Conservation (phyloP, 2,888 invertebrate genomes). For the Platypus cylindrus region DNA sequence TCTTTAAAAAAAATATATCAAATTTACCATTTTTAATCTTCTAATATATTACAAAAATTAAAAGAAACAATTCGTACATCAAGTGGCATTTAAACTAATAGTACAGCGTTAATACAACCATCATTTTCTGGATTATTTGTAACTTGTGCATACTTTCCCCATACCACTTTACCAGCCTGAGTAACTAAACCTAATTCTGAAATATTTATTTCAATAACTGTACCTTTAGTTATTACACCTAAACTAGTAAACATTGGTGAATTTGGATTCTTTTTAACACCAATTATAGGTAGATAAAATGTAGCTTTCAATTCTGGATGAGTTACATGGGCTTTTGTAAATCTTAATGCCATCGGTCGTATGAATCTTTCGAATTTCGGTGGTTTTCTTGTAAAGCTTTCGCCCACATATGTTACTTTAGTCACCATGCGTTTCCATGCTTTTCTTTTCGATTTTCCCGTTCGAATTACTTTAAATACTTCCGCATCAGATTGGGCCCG, state of each 20-base stretch:
- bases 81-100: conserved; percentile 91
- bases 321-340: conserved; percentile 97
- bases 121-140: conserved; percentile 99
- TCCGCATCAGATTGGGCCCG: conserved; percentile 93
- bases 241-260: conserved; percentile 93
- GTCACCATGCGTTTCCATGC: conserved; percentile 99
- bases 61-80: no score
- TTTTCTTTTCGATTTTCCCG: conserved; percentile 87
- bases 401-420: conserved; percentile 95
- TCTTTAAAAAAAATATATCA: no score
- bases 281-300: conserved; percentile 92
- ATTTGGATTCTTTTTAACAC: conserved; percentile 98
- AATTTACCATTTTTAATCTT: no score
- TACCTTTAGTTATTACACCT: conserved; percentile 98
- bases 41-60: no score
- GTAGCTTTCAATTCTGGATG: conserved; percentile 99
- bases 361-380: conserved; percentile 99
- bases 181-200: conserved; percentile 97
- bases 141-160: conserved; percentile 99
- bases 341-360: conserved; percentile 90
- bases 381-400: conserved; percentile 96
- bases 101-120: conserved; percentile 97
- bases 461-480: conserved; percentile 84
- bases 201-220: conserved; percentile 94
- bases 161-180: conserved; percentile 96